Percentiles rank a stretch among this genome's conserved stretches.
Evolutionary conservation across 2,888 invertebrate species (phyloP).

Genomic region (Diaprepes abbreviatus): DNA sequence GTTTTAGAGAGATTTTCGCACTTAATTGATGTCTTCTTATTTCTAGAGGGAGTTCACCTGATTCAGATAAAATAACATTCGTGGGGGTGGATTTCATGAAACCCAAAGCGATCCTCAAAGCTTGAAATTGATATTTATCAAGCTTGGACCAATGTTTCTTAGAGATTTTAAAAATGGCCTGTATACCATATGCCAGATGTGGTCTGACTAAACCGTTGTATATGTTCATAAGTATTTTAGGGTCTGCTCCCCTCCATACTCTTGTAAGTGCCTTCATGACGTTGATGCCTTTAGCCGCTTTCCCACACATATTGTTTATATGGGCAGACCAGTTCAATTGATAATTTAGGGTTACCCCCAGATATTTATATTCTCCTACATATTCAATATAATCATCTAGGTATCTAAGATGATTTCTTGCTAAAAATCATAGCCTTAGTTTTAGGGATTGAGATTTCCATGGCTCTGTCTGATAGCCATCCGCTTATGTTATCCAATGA

Average conservation of each 20-base stretch:
- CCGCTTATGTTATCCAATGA: not conserved
- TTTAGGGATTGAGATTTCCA: not conserved
- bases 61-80: too few relatives aligned
- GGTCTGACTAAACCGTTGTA: not conserved
- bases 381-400: not conserved
- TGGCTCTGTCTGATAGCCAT: not conserved
- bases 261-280: constrained; percentile 2
- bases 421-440: not conserved
- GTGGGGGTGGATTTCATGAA: too few relatives aligned
- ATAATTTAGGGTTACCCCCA: not conserved
- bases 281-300: constrained; percentile 17
- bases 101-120: too few relatives aligned
- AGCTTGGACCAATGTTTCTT: not conserved
- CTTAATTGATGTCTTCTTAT: too few relatives aligned
- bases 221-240: not conserved
- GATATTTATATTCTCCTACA: constrained; percentile 13
- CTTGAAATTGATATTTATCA: too few relatives aligned
- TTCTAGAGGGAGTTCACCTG: too few relatives aligned
- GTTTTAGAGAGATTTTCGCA: too few relatives aligned
- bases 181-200: not conserved
- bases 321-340: not conserved
- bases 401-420: not conserved
- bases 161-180: too few relatives aligned
- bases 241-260: constrained; percentile 24
- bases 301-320: not conserved